Evolutionary conservation across 1,140 invertebrate genomes (phyloP).

Genomic region (Aphelenchoides fujianensis): DNA sequence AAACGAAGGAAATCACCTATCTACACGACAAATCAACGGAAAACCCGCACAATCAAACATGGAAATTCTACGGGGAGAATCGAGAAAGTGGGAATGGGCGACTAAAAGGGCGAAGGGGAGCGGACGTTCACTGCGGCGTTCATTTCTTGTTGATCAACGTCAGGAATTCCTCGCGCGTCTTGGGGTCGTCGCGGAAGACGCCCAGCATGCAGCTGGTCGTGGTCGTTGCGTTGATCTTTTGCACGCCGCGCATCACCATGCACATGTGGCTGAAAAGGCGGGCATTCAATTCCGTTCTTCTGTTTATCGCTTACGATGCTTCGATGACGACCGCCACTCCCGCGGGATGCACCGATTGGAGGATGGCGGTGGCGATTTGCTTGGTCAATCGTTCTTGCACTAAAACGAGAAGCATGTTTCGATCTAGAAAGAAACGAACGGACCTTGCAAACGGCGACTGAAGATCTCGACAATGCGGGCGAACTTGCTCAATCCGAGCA

Average conservation of each 20-base stretch:
- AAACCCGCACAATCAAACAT: too few relatives aligned
- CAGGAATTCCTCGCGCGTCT: conserved; percentile 96
- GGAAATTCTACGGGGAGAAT: too few relatives aligned
- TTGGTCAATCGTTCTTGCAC: conserved; percentile 97
- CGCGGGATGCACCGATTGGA: conserved; percentile 88
- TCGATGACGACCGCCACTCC: conserved; percentile 98
- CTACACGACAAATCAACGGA: too few relatives aligned
- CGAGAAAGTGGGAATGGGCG: too few relatives aligned
- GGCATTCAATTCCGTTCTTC: too few relatives aligned
- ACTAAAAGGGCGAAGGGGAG: too few relatives aligned
- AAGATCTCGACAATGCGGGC: conserved; percentile 96
- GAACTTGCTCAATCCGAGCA: conserved; percentile 90
- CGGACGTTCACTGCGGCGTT: too few relatives aligned
- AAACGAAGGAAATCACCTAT: too few relatives aligned
- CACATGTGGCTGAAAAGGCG: conserved; percentile 87
- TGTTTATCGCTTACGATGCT: conserved; percentile 96
- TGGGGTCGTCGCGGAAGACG: conserved; percentile 95
- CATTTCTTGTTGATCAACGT: conserved; percentile 68
- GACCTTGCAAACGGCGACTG: conserved; percentile 82
- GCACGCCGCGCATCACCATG: conserved; percentile 99
- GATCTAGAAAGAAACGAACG: too few relatives aligned
- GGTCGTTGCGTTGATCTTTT: conserved; percentile 98
- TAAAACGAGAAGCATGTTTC: too few relatives aligned
- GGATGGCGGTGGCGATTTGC: conserved; percentile 92
- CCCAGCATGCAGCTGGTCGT: conserved; percentile 98